Percentiles rank a stretch among this genome's conserved stretches.
These are phyloP conservation scores for Ectropis crepuscularia DNA, from an alignment of 2,888 invertebrate species.

Conservation along the genomic window DNA sequence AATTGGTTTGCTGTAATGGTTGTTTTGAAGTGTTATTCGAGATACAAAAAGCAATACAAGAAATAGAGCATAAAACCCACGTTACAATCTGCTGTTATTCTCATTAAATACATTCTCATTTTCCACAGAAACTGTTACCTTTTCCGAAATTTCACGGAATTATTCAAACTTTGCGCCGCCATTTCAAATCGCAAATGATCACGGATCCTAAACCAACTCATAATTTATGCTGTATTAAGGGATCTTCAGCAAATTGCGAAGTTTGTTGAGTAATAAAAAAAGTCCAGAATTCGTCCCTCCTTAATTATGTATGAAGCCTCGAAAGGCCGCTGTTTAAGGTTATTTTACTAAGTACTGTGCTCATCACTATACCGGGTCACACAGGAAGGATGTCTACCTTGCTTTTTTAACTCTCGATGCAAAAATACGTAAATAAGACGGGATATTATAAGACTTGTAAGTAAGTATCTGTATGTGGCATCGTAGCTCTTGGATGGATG, in stretches of 20 bases:
- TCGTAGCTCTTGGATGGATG: no score
- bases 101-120: constrained; percentile 7
- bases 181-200: constrained; percentile 31
- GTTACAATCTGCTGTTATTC: not conserved
- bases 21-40: no score
- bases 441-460: no score
- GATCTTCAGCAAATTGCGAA: constrained; percentile 32
- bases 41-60: not conserved
- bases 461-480: no score
- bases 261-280: constrained; percentile 29
- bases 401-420: no score
- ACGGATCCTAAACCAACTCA: constrained; percentile 33
- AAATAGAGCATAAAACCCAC: not conserved
- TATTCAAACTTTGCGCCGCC: constrained; percentile 19
- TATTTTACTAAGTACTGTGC: constrained; percentile 14
- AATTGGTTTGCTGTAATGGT: not conserved
- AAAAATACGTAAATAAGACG: no score
- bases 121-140: constrained; percentile 2
- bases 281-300: constrained; percentile 20
- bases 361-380: not conserved
- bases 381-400: no score
- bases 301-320: constrained; percentile 37
- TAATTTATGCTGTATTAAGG: constrained; percentile 32
- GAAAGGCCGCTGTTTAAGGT: constrained; percentile 23
- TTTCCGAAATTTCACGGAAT: constrained; percentile 17